Base-by-base conservation (phyloP, 2,888 invertebrate genomes). In the Malacosoma neustria region DNA sequence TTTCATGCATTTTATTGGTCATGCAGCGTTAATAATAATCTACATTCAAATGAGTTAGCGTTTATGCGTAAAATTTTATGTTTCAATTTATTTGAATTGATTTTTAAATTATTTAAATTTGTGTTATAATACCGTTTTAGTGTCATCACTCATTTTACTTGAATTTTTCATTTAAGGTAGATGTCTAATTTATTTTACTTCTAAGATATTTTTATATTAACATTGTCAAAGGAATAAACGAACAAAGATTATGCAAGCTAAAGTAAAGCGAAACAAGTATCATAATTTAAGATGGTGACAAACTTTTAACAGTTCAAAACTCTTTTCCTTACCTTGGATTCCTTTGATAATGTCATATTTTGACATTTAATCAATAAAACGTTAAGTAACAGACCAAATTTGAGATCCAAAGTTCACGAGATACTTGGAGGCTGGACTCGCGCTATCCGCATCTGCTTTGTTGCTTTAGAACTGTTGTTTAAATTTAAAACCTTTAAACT, bases 341-440 rank as follows among this genome's bases (percentile, higher is more conserved):
- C 63, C 67, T 69, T 73, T 72, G 64, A 59, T 63, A 71, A 62
- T 41, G 49, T 58, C 54, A 57, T 46, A 49, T 54, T 51, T 68
- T 55, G 57, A 54, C 51, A 54, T 54, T 54, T 49, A 46, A 56
- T 56, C 54, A 58, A 70, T 61, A 58, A 61, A 65, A 53, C 54
- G 57, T 54, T 55, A 22, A 56, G 55, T 61, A 66, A 71, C 72
- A 71, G 68, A 73, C 70, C 70, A 68, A 68, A 72, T 69, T 70
- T 66, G 65, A 59, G 57, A 61, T 54, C 61, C 64, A 68, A 63
- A 57, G 66, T 64, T 63, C 60, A 59, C 61, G 59, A 72, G 77
- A 81, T 82, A 82, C 82, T 82, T 82, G 82, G 82, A 82, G 81
- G 75, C 72, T 72, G 80, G 73, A 61, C 69, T 61, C 63, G 64